These are phyloP conservation scores for Amblyraja radiata DNA, from an alignment of 2,797 vertebrate species.

Conservation along the genomic window DNA sequence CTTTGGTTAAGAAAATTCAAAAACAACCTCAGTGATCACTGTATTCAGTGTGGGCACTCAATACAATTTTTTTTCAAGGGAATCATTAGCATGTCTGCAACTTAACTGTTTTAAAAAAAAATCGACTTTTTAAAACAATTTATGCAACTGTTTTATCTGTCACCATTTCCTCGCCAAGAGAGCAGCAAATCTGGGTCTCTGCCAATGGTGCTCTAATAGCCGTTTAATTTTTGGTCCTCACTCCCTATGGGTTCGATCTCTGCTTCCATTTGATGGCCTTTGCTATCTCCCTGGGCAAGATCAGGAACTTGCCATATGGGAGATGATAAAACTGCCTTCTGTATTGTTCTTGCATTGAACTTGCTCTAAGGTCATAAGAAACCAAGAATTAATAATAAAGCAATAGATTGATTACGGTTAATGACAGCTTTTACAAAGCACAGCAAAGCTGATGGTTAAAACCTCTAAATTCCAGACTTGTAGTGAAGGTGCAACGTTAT, in stretches of 20 bases:
- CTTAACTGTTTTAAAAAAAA: neutral
- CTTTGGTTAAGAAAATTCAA: slow-evolving; percentile 30
- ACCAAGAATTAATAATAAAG: slow-evolving; percentile 24
- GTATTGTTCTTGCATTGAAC: slow-evolving; percentile 10
- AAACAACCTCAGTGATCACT: neutral
- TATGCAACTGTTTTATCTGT: neutral
- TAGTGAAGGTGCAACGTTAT: neutral
- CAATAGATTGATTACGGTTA: neutral
- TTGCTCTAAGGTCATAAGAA: neutral
- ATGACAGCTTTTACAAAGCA: neutral
- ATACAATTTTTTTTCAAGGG: neutral
- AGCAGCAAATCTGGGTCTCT: neutral
- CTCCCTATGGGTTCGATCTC: neutral
- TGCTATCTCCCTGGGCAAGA: slow-evolving; percentile 21
- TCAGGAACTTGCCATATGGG: neutral
- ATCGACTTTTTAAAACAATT: slow-evolving; percentile 9
- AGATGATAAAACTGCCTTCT: slow-evolving; percentile 18
- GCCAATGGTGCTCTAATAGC: neutral
- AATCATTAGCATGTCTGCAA: slow-evolving; percentile 22
- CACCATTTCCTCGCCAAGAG: neutral
- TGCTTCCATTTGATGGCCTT: neutral
- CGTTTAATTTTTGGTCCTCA: neutral
- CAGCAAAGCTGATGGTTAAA: neutral
- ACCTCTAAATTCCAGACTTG: neutral
- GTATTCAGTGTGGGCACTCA: neutral